Evolutionary conservation across 2,113 vertebrate species (phyloP).

Genomic region (Phrynosoma platyrhinos): DNA sequence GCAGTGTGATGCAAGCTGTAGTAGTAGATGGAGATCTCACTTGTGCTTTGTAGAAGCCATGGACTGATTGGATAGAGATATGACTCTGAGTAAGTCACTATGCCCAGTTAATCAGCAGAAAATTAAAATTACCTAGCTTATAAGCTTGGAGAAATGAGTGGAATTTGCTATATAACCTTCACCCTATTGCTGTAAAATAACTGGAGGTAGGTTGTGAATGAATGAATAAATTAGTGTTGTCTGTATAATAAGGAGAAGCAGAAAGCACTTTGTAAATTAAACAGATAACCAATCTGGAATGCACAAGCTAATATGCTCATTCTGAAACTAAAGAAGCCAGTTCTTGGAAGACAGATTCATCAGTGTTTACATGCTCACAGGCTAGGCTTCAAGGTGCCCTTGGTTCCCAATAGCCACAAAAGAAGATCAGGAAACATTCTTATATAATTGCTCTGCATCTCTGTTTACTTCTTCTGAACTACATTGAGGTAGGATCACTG

Average conservation of each 20-base stretch:
- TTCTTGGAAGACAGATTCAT: not conserved
- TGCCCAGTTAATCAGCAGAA: not conserved
- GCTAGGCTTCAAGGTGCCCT: not conserved
- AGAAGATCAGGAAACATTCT: not conserved
- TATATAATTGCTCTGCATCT: conserved; percentile 1
- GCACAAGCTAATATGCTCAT: not conserved
- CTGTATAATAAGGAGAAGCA: not conserved
- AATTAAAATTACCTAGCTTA: not conserved
- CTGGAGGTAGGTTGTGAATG: not conserved
- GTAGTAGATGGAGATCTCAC: not conserved
- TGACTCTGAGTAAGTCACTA: not conserved
- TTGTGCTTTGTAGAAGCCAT: not conserved
- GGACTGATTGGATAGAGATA: not conserved
- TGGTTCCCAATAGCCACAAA: not conserved
- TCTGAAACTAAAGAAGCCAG: not conserved
- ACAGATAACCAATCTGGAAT: not conserved
- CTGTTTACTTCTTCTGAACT: not conserved
- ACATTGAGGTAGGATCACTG: not conserved
- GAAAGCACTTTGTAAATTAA: not conserved
- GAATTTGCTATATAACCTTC: not conserved
- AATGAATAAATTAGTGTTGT: not conserved
- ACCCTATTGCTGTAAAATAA: not conserved
- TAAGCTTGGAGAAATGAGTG: not conserved
- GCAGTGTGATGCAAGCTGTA: not conserved
- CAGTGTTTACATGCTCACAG: too few species aligned